These are phyloP conservation scores for Lycopodina hypogea DNA, from an alignment of 37 sponge, comb jelly and placozoan genomes.

Conservation along the genomic window DNA sequence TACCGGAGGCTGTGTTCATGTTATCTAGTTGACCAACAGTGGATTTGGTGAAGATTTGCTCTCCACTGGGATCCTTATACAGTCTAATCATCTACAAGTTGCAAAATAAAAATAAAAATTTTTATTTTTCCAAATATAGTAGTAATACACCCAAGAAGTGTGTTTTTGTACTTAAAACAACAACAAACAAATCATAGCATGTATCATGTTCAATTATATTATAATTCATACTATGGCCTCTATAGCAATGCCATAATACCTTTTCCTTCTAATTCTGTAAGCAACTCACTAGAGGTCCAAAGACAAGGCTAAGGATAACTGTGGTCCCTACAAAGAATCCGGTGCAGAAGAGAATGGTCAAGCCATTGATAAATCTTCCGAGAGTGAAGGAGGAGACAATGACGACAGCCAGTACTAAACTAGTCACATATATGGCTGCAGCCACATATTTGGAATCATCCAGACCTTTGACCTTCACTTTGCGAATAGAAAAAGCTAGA, in stretches of 20 bases:
- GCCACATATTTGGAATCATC: slow-evolving; percentile 50
- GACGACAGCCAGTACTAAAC: slow-evolving; percentile 31
- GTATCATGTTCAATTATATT: too few species aligned
- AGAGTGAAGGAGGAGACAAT: slow-evolving; percentile 30
- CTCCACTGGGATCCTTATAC: slow-evolving; percentile 37
- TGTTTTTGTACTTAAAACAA: too few species aligned
- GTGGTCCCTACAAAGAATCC: slow-evolving; percentile 29
- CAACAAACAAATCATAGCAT: too few species aligned
- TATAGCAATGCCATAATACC: too few species aligned
- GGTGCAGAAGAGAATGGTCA: slow-evolving; percentile 11
- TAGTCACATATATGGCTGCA: slow-evolving; percentile 49
- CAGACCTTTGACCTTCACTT: slow-evolving; percentile 60
- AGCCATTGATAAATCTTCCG: slow-evolving; percentile 16
- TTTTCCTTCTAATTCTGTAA: too few species aligned
- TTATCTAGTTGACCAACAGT: neutral
- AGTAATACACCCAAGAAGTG: too few species aligned
- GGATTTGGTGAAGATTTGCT: slow-evolving; percentile 11
- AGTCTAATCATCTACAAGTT: slow-evolving; percentile 32
- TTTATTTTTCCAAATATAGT: too few species aligned
- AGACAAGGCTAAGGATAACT: slow-evolving; percentile 37
- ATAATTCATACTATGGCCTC: too few species aligned
- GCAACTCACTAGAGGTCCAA: slow-evolving; percentile 40
- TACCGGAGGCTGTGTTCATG: neutral
- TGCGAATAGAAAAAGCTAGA: slow-evolving; percentile 51
- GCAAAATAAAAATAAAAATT: neutral